phyloP scores from a whole-genome alignment of 2,888 invertebrate genomes.

The Acrocyrtus sp. region DNA sequence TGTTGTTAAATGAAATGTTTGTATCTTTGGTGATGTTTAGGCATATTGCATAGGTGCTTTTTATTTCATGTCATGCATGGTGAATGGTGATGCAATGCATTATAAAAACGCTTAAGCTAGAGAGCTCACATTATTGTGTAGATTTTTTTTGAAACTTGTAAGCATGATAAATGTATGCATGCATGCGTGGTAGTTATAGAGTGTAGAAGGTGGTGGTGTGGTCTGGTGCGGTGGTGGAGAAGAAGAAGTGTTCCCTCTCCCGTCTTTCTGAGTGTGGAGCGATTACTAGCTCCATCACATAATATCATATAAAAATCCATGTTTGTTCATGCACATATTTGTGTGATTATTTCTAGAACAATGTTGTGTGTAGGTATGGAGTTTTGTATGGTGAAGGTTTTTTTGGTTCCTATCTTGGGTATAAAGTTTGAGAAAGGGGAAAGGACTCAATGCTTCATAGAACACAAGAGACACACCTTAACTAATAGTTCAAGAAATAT shows the following conservation, averaged over 20 bases:
- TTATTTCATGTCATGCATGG: slow-evolving; percentile 4
- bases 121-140: no score
- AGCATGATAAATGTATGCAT: slow-evolving; percentile 12
- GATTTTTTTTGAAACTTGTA: neutral
- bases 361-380: slow-evolving; percentile 10
- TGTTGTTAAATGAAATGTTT: no score
- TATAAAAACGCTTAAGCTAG: no score
- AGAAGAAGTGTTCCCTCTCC: neutral
- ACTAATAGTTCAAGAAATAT: slow-evolving; percentile 46
- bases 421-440: slow-evolving; percentile 29
- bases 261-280: neutral
- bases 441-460: slow-evolving; percentile 43
- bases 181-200: slow-evolving; percentile 19
- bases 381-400: neutral
- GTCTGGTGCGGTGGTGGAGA: neutral
- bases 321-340: slow-evolving; percentile 41
- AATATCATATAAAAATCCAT: slow-evolving; percentile 6
- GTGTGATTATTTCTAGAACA: slow-evolving; percentile 12
- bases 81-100: slow-evolving; percentile 20
- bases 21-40: neutral
- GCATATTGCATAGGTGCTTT: slow-evolving; percentile 6
- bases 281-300: neutral
- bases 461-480: slow-evolving; percentile 52
- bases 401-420: neutral
- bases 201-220: neutral